Base-by-base conservation (phyloP, 1,140 invertebrate genomes). In the Bacillus rossius region DNA sequence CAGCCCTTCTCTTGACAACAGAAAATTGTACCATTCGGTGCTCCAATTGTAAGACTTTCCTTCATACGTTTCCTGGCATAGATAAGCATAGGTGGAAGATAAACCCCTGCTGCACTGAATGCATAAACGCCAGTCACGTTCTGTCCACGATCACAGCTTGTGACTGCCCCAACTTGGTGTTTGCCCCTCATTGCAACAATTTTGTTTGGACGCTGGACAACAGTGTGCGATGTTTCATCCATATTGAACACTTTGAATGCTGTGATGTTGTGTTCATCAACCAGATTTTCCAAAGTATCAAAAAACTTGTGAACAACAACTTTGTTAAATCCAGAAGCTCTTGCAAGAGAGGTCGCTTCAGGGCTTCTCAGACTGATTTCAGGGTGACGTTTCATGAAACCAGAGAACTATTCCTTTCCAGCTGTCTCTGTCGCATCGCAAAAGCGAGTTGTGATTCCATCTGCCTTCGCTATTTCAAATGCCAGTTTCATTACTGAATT, bases 221-320 rank as follows among this genome's bases (percentile, higher is more conserved):
- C 71, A 8, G 66, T 71, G 19, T 71, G 41, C 14, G 71, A 71
- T 25, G 68, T 75, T 54, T 71, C 69, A 60, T 71, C 67, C 42
- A 68, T 55, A 64, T 75, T 75, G 53, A 53, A 29, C 1, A 38
- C 26, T 53, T 3, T 54, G 8, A 14, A 17, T 17, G 47, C 47
- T 26, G 29, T 49, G 8, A 49, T 1, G 14, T 20, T 49, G 19
- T 49, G 22, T 16, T 49, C 47, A 26, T 5, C 47, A 29, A 57
- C 20, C 25, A 61, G 16, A 0, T 23, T 42, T 17, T 48, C 19
- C 38, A 45, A 48, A 42, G 53, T 49, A 25, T 43, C 51, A 47
- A 69, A 70, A 60, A 69, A 70, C 40, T 37, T 57, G 19, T 61
- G 57, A 20, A 67, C 63, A 55, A 67, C 71, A 8, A 37, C 61